Evolutionary conservation across 2,888 invertebrate species (phyloP), one percentile per base, ranked within the genome.

Genomic region (Cylloceria caligata): DNA sequence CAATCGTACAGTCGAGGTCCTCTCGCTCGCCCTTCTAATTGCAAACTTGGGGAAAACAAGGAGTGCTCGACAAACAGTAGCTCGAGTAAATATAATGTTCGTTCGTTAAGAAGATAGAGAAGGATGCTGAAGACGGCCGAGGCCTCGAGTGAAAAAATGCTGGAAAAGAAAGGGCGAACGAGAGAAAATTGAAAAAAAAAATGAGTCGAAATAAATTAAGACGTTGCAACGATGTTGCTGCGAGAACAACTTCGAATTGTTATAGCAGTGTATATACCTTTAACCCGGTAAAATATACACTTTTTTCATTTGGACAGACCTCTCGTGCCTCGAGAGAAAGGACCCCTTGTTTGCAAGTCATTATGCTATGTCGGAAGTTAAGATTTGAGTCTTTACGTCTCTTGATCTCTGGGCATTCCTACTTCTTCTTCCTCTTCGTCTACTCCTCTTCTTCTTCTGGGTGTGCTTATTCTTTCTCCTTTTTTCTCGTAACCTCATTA

Each of bases 291-390:
- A 42, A 42, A 30, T 57, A 57, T 39, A 42, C 39, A 57, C 42
- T 57, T 42, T 57, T 55, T 71, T 55, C 55, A 4, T 67, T 71
- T 42, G 27, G 42, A 60, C 39, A 7, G 36, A 62, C 62, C 62
- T 68, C 60, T 52, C 34, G 13, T 19, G 60, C 16, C 60, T 6
- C 19, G 13, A 84, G 85, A 84, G 81, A 45, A 78, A 86, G 83
- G 78, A 86, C 85, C 85, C 84, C 85, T 88, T 91, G 90, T 91
- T 91, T 92, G 91, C 90, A 90, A 88, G 88, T 91, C 90, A 90
- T 92, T 92, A 91, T 88, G 82, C 81, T 85, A 83, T 87, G 87
- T 83, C 85, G 85, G 85, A 88, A 76, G 84, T 83, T 34, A 83
- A 86, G 87, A 85, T 86, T 86, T 86, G 80, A 45, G 74, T 79